phyloP scores from a whole-genome alignment of 2,113 vertebrate species.

The Struthidea cinerea region DNA sequence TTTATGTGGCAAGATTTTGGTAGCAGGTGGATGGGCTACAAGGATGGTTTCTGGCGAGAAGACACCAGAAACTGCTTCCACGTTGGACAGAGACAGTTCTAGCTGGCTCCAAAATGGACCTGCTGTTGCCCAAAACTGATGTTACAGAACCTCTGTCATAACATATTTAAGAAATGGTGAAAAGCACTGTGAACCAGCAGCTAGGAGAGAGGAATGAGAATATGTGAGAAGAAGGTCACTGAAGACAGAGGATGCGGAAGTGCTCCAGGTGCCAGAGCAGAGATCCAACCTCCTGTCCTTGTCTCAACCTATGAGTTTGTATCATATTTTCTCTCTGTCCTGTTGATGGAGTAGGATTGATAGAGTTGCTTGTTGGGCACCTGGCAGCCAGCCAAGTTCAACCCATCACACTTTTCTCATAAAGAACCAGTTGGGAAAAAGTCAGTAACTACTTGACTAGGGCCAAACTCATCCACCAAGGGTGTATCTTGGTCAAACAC shows the following conservation, averaged over 20 bases:
- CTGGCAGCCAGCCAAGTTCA: rapidly evolving
- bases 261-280: background rate
- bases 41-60: background rate
- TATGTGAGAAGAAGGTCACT: background rate
- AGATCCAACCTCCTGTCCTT: background rate
- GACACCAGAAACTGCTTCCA: background rate
- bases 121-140: background rate
- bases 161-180: background rate
- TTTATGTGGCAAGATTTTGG: background rate
- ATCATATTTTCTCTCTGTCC: background rate
- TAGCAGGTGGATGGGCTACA: background rate
- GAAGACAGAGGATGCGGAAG: background rate
- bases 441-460: background rate
- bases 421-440: background rate
- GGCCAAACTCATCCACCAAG: background rate
- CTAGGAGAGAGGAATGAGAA: background rate
- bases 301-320: background rate
- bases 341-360: background rate
- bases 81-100: background rate
- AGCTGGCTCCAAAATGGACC: background rate
- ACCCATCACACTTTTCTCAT: background rate
- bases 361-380: background rate
- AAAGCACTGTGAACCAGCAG: rapidly evolving
- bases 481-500: background rate
- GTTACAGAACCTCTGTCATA: background rate